phyloP scores from a whole-genome alignment of 1,140 invertebrate species.

The Nephila pilipes region DNA sequence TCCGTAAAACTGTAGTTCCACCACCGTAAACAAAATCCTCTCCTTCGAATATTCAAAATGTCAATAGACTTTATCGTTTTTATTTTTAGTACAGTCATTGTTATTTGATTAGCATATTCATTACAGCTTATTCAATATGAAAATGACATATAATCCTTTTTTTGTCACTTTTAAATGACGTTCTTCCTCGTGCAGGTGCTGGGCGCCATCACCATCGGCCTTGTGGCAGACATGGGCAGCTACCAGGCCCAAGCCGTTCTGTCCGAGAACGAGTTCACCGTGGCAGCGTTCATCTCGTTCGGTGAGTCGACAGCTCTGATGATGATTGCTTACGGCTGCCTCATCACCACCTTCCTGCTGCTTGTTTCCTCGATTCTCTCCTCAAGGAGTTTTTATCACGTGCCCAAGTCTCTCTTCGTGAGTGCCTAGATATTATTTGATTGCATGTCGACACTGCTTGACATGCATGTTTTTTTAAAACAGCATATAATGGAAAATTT shows the following conservation, averaged over 20 bases:
- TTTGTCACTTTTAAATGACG: not conserved
- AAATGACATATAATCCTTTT: not conserved
- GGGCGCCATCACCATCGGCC: slow-evolving; percentile 65
- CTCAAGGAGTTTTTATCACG: slow-evolving; percentile 59
- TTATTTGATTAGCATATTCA: too few species aligned
- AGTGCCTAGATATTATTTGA: not conserved
- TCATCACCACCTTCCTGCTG: slow-evolving; percentile 70
- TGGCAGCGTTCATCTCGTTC: slow-evolving; percentile 72
- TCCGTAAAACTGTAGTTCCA: too few species aligned
- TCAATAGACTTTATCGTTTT: too few species aligned
- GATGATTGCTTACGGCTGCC: slow-evolving; percentile 73
- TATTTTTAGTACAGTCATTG: too few species aligned
- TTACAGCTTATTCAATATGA: too few species aligned
- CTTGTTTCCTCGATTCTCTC: slow-evolving; percentile 63
- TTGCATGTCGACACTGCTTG: too few species aligned
- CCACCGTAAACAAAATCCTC: too few species aligned
- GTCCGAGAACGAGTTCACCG: slow-evolving; percentile 65
- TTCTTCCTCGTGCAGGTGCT: slow-evolving; percentile 37
- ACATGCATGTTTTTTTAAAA: too few species aligned
- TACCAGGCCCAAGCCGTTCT: slow-evolving; percentile 73
- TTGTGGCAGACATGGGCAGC: slow-evolving; percentile 72
- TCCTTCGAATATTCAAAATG: too few species aligned
- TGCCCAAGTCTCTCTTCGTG: slow-evolving; percentile 72
- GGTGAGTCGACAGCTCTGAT: slow-evolving; percentile 72
- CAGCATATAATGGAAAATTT: too few species aligned